Conservation (phyloP, 2,888 invertebrate genomes). For the Pogonocherus hispidulus region DNA sequence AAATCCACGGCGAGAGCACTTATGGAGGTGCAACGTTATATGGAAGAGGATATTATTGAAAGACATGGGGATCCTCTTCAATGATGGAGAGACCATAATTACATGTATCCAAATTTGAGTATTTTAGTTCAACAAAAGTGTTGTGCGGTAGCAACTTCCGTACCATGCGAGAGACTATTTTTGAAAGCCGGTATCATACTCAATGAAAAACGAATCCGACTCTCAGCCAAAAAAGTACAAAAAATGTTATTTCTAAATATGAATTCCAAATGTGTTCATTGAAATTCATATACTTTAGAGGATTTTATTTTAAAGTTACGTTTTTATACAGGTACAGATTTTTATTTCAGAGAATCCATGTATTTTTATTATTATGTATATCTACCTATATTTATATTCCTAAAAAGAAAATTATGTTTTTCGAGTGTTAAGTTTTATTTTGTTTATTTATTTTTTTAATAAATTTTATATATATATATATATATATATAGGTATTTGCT, state of each 20-base stretch:
- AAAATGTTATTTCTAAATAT: constrained; percentile 23
- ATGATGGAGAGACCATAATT: constrained; percentile 36
- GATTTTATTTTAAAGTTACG: too few relatives aligned
- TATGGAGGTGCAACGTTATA: constrained; percentile 36
- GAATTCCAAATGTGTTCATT: constrained; percentile 3
- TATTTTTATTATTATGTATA: too few relatives aligned
- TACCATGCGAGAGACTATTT: constrained; percentile 34
- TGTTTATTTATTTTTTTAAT: too few relatives aligned
- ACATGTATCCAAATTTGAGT: constrained; percentile 35
- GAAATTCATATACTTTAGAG: too few relatives aligned
- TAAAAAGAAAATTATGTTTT: too few relatives aligned
- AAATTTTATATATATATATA: too few relatives aligned
- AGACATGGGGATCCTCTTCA: constrained; percentile 31
- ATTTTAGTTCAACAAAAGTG: constrained; percentile 30
- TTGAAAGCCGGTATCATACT: constrained; percentile 22
- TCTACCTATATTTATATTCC: too few relatives aligned
- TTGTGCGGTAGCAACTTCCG: constrained; percentile 37
- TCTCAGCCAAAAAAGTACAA: constrained; percentile 5
- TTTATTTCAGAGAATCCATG: too few relatives aligned
- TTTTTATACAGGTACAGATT: too few relatives aligned
- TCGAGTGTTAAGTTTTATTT: too few relatives aligned
- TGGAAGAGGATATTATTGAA: constrained; percentile 18
- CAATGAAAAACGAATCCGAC: neutral
- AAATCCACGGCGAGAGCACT: neutral
- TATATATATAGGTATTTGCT: too few relatives aligned